Conservation (phyloP, 2,797 vertebrate genomes). For the Pseudocheirus occidentalis region DNA sequence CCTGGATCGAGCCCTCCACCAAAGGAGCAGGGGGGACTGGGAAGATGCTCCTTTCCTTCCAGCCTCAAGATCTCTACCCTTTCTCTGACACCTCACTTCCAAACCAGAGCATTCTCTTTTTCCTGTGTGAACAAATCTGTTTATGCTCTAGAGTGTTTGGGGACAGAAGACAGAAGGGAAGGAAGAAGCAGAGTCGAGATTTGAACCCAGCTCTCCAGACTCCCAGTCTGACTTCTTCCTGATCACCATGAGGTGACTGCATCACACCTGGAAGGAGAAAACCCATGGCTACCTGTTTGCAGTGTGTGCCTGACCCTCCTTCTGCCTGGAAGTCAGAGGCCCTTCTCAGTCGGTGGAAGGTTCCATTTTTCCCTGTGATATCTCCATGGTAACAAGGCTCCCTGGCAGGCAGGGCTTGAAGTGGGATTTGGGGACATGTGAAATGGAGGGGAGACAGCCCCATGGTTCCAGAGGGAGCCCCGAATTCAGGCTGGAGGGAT, state of each 20-base stretch:
- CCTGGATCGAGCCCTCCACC: not conserved
- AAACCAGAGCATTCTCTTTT: not conserved
- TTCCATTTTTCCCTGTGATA: not conserved
- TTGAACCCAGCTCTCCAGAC: not conserved
- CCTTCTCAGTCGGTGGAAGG: not conserved
- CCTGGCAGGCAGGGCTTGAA: not conserved
- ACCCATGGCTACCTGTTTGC: not conserved
- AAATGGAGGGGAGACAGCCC: not conserved
- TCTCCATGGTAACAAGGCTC: not conserved
- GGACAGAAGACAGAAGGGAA: not conserved
- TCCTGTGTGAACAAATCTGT: not conserved
- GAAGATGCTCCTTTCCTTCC: not conserved
- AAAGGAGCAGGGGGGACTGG: not conserved
- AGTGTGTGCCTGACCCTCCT: not conserved
- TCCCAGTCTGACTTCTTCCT: not conserved
- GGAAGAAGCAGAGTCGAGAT: not conserved
- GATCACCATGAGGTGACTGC: not conserved
- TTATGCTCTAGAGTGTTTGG: not conserved
- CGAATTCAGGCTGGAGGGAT: not conserved
- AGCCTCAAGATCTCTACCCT: not conserved
- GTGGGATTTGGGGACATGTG: not conserved
- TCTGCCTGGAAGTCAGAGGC: not conserved
- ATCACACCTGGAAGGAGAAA: not conserved
- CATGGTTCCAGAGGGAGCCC: not conserved
- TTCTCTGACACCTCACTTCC: not conserved